These are phyloP conservation scores for Centroberyx gerrardi DNA, from an alignment of 2,797 vertebrate species.

Conservation along the genomic window DNA sequence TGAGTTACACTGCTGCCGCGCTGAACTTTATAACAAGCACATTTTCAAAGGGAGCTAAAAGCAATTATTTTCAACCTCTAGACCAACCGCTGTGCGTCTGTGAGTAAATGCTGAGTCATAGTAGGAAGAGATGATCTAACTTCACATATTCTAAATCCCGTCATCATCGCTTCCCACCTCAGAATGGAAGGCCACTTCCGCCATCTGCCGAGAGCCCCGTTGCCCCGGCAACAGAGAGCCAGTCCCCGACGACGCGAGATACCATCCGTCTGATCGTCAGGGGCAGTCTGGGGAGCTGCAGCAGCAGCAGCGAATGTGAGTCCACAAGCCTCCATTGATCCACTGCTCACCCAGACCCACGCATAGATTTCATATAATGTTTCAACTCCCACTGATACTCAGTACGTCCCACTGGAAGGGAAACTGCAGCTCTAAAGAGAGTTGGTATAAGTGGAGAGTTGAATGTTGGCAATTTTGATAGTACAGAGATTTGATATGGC, in stretches of 20 bases:
- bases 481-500: background rate
- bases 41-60: slow-evolving; percentile 47
- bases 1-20: slow-evolving; percentile 59
- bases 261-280: slow-evolving; percentile 98
- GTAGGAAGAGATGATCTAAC: slow-evolving; percentile 67
- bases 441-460: background rate
- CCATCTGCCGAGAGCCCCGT: slow-evolving; percentile 88
- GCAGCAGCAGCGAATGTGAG: slow-evolving; percentile 98
- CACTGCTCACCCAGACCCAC: background rate
- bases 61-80: slow-evolving; percentile 63
- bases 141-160: slow-evolving; percentile 56
- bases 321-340: slow-evolving; percentile 33
- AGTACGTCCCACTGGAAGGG: background rate
- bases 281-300: slow-evolving; percentile 98
- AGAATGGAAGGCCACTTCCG: slow-evolving; percentile 88
- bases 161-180: slow-evolving; percentile 74
- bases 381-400: background rate
- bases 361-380: background rate
- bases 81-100: slow-evolving; percentile 55
- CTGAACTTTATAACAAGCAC: slow-evolving; percentile 46
- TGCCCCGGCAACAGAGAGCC: slow-evolving; percentile 85
- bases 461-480: background rate
- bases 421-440: background rate
- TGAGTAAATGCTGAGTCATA: slow-evolving; percentile 74
- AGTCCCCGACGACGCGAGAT: slow-evolving; percentile 89